Base-by-base conservation (phyloP, 2,888 invertebrate species). In the Stenichneumon culpator region DNA sequence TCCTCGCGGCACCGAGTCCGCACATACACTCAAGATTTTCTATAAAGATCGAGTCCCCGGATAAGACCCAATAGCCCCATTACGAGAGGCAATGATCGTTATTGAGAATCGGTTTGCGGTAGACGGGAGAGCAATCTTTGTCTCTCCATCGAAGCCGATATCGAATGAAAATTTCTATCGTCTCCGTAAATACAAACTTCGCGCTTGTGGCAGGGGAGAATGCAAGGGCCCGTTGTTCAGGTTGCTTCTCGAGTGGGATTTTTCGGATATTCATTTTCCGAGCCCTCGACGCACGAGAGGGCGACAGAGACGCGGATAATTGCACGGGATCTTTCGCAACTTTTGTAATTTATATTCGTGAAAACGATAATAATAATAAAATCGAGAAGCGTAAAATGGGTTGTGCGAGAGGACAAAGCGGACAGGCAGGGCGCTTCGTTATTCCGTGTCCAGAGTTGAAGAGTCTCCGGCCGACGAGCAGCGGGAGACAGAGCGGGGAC, bases 41-140 rank as follows among this genome's bases (percentile, higher is more conserved):
- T 63, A 73, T 69, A 73, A 81, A 78, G 81, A 84, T 81, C 39
- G 44, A 77, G 65, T 77, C 73, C 52, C 60, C 47, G 65, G 78
- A 81, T 72, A 65, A 77, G n/a, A 16, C 60, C n/a, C 50, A 68
- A 72, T 44, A 54, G 52, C 44, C 73, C 73, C 14, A 39, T 84
- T 84, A 74, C 60, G 50, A 14, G 44, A 25, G 25, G 52, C 60
- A 73, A 72, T 69, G 52, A 78, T 81, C 81, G 67, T 84, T 84
- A 84, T 84, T 74, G 81, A 52, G 73, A 78, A 79, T 73, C 68
- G 79, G 70, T 50, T 47, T 57, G 22, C 22, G 57, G 14, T 57
- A 22, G 7, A 3, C 3, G 54, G 11, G 32, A 44, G 57, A 63
- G 54, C 73, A 69, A 78, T 52, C 39, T 19, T 28, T 74, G 47